These are phyloP conservation scores for Chrysomallon squamiferum DNA, from an alignment of 1,140 invertebrate species.

Conservation along the genomic window DNA sequence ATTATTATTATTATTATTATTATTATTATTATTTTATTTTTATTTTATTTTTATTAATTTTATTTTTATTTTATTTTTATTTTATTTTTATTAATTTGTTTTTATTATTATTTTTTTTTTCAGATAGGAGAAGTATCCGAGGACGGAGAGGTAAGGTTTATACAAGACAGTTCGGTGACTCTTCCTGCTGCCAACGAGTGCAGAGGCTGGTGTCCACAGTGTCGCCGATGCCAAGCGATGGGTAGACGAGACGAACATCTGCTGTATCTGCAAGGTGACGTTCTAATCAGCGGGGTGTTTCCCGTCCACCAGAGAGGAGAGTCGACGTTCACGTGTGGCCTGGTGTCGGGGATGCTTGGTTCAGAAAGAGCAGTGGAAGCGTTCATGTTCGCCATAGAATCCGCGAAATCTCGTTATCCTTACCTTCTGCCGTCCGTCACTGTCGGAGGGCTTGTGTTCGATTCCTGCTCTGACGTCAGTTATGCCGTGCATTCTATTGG, in stretches of 20 bases:
- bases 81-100: no score
- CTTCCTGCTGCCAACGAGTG: conserved; percentile 11
- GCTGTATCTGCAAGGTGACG: conserved; percentile 67
- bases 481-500: conserved; percentile 27
- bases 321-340: conserved; percentile 66
- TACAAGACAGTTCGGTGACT: not conserved
- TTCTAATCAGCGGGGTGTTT: conserved; percentile 78
- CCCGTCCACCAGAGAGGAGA: conserved; percentile 72
- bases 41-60: no score
- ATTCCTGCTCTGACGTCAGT: conserved; percentile 36
- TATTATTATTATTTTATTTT: no score
- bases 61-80: no score
- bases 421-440: conserved; percentile 28
- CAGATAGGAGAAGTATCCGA: conserved; percentile 11
- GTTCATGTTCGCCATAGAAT: conserved; percentile 41
- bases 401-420: conserved; percentile 28
- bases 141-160: not conserved
- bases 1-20: no score
- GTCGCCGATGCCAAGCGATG: not conserved
- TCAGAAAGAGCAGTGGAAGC: conserved; percentile 29
- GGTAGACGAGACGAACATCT: not conserved
- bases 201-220: conserved; percentile 24
- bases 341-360: conserved; percentile 67
- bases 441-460: conserved; percentile 39
- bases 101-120: no score